Evolutionary conservation across 2,113 vertebrate genomes (phyloP).

Genomic region (Procavia capensis): DNA sequence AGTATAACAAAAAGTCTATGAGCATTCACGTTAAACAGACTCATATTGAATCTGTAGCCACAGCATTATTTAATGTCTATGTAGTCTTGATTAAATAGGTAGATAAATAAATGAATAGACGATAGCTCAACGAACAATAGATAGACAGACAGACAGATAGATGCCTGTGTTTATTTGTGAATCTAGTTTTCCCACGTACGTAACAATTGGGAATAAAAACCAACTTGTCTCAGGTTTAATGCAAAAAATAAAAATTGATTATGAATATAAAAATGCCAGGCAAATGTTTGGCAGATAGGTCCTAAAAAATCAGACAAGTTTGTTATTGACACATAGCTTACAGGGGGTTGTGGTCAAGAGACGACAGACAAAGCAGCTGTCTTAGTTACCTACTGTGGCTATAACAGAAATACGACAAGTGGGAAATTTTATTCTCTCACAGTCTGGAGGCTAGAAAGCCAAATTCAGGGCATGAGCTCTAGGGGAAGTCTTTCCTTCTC

Average conservation of each 20-base stretch:
- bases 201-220: not conserved
- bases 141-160: not conserved
- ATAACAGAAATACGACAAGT: too few relatives aligned
- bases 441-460: too few relatives aligned
- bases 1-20: not conserved
- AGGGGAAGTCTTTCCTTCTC: too few relatives aligned
- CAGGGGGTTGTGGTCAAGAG: not conserved
- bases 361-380: not conserved
- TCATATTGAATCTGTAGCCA: not conserved
- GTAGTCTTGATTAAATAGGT: not conserved
- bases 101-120: too few relatives aligned
- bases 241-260: conserved; percentile 19
- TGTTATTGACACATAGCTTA: not conserved
- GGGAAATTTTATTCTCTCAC: too few relatives aligned
- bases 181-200: not conserved
- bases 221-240: not conserved
- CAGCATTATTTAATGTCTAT: not conserved
- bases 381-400: too few relatives aligned
- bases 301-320: not conserved
- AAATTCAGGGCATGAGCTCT: too few relatives aligned
- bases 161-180: not conserved
- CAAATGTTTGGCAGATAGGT: not conserved
- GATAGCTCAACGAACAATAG: too few relatives aligned
- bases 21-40: not conserved
- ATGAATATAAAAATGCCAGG: not conserved